These are phyloP conservation scores for Megaceryle maxima DNA, from an alignment of 2,113 vertebrate genomes.

Conservation along the genomic window DNA sequence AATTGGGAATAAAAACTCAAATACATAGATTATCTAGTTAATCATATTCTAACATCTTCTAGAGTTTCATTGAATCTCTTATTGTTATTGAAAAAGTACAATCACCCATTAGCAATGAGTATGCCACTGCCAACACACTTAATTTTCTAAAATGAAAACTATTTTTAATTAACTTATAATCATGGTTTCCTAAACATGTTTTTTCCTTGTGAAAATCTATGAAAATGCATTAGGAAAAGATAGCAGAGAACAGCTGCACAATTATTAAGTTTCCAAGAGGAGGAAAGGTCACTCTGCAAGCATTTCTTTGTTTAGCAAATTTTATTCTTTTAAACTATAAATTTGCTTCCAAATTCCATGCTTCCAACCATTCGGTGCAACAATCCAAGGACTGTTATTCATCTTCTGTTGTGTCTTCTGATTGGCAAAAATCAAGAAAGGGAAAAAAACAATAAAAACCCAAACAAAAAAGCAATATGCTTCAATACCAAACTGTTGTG, in stretches of 20 bases:
- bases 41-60: slow-evolving; percentile 12
- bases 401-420: not conserved
- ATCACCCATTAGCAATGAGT: slow-evolving; percentile 7
- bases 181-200: not conserved
- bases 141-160: slow-evolving; percentile 36
- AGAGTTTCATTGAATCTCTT: not conserved
- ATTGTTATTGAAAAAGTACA: slow-evolving; percentile 35
- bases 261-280: not conserved
- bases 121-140: not conserved
- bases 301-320: not conserved
- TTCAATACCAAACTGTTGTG: accelerated
- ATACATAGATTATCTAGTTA: slow-evolving; percentile 51
- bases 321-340: not conserved
- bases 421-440: not conserved
- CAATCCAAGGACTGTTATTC: not conserved
- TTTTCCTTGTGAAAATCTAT: not conserved
- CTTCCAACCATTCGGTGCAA: not conserved
- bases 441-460: not conserved
- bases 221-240: slow-evolving; percentile 24
- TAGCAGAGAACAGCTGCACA: slow-evolving; percentile 12
- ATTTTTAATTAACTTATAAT: slow-evolving; percentile 50
- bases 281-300: slow-evolving; percentile 9
- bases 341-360: not conserved
- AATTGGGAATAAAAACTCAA: slow-evolving; percentile 60
- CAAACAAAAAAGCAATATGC: not conserved